phyloP scores from a whole-genome alignment of 2,797 vertebrate genomes.

The Centropyge bicolor region DNA sequence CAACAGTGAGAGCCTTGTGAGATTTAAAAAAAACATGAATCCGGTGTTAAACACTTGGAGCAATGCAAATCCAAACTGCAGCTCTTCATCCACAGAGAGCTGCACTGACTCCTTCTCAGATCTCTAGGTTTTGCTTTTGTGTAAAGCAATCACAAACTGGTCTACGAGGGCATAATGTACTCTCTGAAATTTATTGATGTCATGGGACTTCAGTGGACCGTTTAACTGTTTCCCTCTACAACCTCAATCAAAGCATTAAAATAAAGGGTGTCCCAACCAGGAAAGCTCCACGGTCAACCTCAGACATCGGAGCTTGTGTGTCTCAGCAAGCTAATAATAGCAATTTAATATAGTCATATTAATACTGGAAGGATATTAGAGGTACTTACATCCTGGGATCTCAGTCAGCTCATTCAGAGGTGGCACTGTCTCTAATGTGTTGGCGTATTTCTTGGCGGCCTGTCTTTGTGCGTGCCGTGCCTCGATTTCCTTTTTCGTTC shows the following conservation, averaged over 20 bases:
- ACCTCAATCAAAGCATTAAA: not conserved
- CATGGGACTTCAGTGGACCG: not conserved
- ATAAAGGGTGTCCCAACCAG: not conserved
- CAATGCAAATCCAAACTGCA: not conserved
- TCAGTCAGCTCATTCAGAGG: constrained; percentile 93
- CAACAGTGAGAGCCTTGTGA: not conserved
- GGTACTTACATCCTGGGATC: constrained; percentile 89
- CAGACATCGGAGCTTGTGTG: not conserved
- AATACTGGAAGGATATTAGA: not conserved
- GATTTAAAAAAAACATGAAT: not conserved
- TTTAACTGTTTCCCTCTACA: not conserved
- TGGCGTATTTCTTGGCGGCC: constrained; percentile 95
- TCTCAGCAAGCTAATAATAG: not conserved
- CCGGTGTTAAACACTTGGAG: not conserved
- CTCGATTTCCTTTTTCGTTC: constrained; percentile 97
- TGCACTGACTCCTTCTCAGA: not conserved
- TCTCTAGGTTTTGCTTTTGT: not conserved
- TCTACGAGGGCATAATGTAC: not conserved
- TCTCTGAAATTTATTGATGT: not conserved
- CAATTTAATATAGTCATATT: not conserved
- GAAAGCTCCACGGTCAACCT: not conserved
- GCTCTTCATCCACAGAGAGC: not conserved
- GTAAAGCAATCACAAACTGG: constrained; percentile 1
- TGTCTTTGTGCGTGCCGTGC: constrained; percentile 91
- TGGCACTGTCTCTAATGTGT: constrained; percentile 95